Evolutionary conservation across 1,140 invertebrate species (phyloP).

Genomic region (Andricus grossulariae): DNA sequence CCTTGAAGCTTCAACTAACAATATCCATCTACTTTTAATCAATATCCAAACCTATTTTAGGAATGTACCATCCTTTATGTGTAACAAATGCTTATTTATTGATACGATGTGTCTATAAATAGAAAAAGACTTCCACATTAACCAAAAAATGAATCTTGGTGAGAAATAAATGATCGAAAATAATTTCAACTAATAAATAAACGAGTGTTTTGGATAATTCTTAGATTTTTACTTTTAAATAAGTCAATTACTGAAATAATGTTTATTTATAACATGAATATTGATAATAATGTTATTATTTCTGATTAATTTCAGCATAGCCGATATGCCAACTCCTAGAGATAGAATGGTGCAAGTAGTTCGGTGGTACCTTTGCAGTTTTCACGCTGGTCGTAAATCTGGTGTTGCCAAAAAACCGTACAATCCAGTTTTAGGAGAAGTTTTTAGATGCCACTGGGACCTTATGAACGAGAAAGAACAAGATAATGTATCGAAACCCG

Average conservation of each 20-base stretch:
- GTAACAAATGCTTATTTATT: too few relatives aligned
- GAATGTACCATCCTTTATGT: neutral
- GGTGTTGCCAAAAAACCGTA: slow-evolving; percentile 98
- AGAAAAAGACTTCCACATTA: too few relatives aligned
- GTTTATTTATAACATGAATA: slow-evolving; percentile 28
- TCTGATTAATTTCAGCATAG: slow-evolving; percentile 80
- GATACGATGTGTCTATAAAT: too few relatives aligned
- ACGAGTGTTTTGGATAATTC: neutral
- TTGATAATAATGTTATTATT: slow-evolving; percentile 26
- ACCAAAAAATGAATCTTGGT: too few relatives aligned
- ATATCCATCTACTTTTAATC: neutral
- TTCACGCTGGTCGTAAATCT: slow-evolving; percentile 96
- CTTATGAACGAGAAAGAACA: slow-evolving; percentile 61
- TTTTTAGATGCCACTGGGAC: slow-evolving; percentile 94
- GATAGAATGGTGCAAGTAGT: slow-evolving; percentile 96
- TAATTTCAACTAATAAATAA: too few relatives aligned
- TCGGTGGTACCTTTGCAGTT: slow-evolving; percentile 96
- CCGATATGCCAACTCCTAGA: slow-evolving; percentile 86
- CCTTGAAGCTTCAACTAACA: neutral
- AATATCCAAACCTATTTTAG: slow-evolving; percentile 9
- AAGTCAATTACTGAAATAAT: slow-evolving; percentile 7
- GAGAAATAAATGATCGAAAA: too few relatives aligned
- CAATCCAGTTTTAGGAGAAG: slow-evolving; percentile 97
- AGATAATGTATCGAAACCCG: slow-evolving; percentile 36
- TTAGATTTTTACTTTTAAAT: slow-evolving; percentile 22